These are phyloP conservation scores for Protomyctophum bolini DNA, from an alignment of 2,113 vertebrate genomes.

Conservation along the genomic window DNA sequence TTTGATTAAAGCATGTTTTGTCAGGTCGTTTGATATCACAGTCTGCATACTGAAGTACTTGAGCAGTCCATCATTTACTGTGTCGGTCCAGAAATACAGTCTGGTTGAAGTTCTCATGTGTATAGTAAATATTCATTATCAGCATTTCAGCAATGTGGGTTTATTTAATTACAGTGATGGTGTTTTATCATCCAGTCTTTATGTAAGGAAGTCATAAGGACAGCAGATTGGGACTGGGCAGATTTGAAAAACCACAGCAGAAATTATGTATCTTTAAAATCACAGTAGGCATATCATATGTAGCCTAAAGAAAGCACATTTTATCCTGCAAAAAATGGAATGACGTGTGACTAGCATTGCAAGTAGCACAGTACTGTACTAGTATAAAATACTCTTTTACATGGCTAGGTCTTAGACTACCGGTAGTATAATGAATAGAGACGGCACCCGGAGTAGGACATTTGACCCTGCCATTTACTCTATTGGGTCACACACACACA, in stretches of 20 bases:
- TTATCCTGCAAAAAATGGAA: slow-evolving; percentile 47
- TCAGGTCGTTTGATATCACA: slow-evolving; percentile 22
- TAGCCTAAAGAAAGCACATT: slow-evolving; percentile 48
- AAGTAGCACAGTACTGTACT: slow-evolving; percentile 16
- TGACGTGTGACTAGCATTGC: slow-evolving; percentile 28
- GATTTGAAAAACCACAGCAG: slow-evolving; percentile 47
- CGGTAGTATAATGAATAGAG: too few relatives aligned
- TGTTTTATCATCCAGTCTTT: slow-evolving; percentile 8
- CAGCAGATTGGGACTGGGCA: slow-evolving; percentile 31
- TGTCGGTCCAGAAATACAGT: slow-evolving; percentile 8
- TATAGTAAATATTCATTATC: slow-evolving; percentile 46
- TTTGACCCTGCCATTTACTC: too few relatives aligned
- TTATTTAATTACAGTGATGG: slow-evolving; percentile 37
- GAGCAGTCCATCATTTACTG: slow-evolving; percentile 39
- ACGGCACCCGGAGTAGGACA: too few relatives aligned
- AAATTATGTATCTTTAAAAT: slow-evolving; percentile 50
- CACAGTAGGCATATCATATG: slow-evolving; percentile 37
- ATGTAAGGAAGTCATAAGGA: slow-evolving; percentile 47
- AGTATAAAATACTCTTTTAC: slow-evolving; percentile 32
- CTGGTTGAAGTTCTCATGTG: slow-evolving; percentile 38
- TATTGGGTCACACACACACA: too few relatives aligned
- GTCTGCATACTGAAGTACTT: slow-evolving; percentile 19
- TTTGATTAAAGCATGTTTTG: slow-evolving; percentile 39
- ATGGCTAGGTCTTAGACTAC: too few relatives aligned
- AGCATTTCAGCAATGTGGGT: slow-evolving; percentile 49